Evolutionary conservation across 2,797 vertebrate genomes (phyloP).

Genomic region (Distichodus sexfasciatus): DNA sequence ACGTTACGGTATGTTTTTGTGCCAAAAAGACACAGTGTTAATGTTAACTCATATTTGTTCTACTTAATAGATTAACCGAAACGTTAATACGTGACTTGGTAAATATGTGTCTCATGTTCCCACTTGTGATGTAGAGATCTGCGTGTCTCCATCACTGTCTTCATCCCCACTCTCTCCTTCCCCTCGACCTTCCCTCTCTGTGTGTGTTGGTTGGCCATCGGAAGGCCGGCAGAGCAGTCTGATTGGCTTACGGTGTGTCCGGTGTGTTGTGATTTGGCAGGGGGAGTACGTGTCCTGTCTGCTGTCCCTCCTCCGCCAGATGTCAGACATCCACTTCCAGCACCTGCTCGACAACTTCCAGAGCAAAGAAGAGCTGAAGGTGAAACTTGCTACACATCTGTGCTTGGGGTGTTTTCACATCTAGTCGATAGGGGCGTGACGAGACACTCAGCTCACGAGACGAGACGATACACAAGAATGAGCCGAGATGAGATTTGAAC

Average conservation of each 20-base stretch:
- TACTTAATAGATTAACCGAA: no score
- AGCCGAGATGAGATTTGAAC: no score
- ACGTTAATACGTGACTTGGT: no score
- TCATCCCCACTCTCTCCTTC: not conserved
- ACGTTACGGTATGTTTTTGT: no score
- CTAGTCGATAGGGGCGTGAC: no score
- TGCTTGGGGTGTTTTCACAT: no score
- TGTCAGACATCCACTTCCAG: constrained; percentile 97
- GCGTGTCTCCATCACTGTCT: not conserved
- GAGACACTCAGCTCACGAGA: no score
- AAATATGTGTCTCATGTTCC: no score
- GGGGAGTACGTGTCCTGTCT: constrained; percentile 98
- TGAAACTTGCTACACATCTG: constrained; percentile 45
- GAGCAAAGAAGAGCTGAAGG: constrained; percentile 98
- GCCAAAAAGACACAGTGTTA: no score
- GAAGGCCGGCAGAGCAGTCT: not conserved
- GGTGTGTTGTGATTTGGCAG: constrained; percentile 65
- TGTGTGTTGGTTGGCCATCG: constrained; percentile 10
- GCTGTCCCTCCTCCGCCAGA: constrained; percentile 93
- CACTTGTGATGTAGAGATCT: no score
- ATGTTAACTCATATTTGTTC: no score
- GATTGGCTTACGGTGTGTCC: constrained; percentile 24
- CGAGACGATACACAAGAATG: no score
- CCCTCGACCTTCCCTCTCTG: constrained; percentile 5
- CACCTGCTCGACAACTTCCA: constrained; percentile 98